phyloP scores from a whole-genome alignment of 2,797 vertebrate genomes.

The Lacerta bilineata region DNA sequence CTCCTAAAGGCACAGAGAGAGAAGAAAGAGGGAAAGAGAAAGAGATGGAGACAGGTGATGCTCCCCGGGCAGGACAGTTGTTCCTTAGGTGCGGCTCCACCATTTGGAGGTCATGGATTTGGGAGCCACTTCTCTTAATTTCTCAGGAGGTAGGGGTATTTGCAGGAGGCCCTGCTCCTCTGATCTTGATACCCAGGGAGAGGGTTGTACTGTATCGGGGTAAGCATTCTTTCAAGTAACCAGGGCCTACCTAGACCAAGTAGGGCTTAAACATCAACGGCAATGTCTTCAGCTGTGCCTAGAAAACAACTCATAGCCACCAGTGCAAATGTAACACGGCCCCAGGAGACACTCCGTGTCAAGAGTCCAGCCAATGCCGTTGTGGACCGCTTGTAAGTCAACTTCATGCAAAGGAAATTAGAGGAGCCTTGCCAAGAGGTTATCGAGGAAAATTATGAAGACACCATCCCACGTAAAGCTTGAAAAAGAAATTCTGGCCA shows the following conservation, averaged over 20 bases:
- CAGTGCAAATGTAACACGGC: not conserved
- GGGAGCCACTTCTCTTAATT: not conserved
- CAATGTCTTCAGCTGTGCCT: not conserved
- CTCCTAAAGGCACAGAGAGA: not conserved
- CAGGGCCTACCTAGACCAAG: no score
- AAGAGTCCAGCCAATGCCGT: not conserved
- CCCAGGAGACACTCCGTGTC: not conserved
- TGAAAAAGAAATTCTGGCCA: not conserved
- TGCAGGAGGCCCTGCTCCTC: not conserved
- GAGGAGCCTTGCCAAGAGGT: not conserved
- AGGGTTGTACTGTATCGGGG: no score
- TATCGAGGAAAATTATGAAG: not conserved
- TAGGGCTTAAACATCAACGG: not conserved
- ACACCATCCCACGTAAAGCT: not conserved
- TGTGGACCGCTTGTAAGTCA: not conserved
- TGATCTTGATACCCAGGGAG: not conserved
- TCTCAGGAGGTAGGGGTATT: not conserved
- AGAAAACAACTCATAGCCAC: not conserved
- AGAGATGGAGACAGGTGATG: no score
- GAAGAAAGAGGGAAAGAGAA: no score
- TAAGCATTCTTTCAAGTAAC: not conserved
- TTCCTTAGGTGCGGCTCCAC: not conserved
- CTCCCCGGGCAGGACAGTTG: not conserved
- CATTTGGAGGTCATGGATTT: not conserved
- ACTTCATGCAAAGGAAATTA: not conserved